Evolutionary conservation across 2,797 vertebrate species (phyloP), one percentile per base, ranked within the genome.

Genomic region (Aphelocoma californica): DNA sequence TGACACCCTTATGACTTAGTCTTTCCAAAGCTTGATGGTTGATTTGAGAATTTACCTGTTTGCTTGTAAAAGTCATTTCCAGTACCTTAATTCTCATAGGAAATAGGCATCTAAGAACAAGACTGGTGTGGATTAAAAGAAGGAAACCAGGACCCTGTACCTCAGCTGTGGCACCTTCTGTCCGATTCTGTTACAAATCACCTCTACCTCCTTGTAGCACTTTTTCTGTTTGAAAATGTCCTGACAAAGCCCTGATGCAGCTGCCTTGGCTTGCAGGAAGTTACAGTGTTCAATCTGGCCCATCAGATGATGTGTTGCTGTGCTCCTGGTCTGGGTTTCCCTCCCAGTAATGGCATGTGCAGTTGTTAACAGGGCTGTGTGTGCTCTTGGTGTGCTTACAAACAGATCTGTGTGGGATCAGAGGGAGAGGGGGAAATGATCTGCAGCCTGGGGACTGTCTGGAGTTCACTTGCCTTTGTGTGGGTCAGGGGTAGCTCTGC

Each of bases 401-500:
- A 44, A 88, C 65, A 90, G 62, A 65, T 83, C 72, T 65, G 44
- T 38, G 25, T 67, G 71, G 48, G 83, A 79, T 90, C 81, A 75
- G 65, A 90, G 78, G 58, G 25, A 50, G 24, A 64, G n/a, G 47
- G 80, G 81, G 60, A 90, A 86, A 84, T 80, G 73, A 77, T 62
- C 44, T 73, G 90, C 56, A 88, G 78, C 88, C 40, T 32, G 2
- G 93, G 91, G 88, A 78, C 91, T 88, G 72, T 54, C 90, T 92
- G 54, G 57, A 94, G 80, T 90, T 95, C 86, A 31, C 4, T 12
- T 88, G 90, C 83, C 38, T 86, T 73, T 82, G n/a, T 77, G 67
- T 58, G 78, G 70, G 42, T 86, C 90, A 48, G 29, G 65, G 38
- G 12, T 44, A 44, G 69, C 44, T 90, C 58, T 81, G 65, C 50